Base-by-base conservation (phyloP, 2,797 vertebrate genomes). In the Epinephelus awoara region DNA sequence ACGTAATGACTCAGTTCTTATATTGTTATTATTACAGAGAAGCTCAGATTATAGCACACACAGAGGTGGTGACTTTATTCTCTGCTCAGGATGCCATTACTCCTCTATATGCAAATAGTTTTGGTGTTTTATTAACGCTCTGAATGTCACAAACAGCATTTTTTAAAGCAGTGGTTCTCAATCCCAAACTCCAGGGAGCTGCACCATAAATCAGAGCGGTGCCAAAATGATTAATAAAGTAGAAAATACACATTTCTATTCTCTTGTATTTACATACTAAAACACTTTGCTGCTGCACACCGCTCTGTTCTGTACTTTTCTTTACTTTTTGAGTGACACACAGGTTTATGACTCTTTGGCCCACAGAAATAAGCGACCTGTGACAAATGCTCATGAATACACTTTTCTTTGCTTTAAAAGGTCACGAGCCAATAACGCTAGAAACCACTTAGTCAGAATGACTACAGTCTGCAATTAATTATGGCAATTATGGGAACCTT, bases 401-500 rank as follows among this genome's bases (percentile, higher is more conserved):
- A 67, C 44, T 46, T 72, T 44, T 18, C 14, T 54, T 51, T 29
- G 6, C 46, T 61, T 62, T 44, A 34, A 81, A 73, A 74, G 64
- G 68, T 77, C 72, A 66, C 14, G 3, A 76, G 42, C 21, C 19
- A 23, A 38, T 56, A 54, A 25, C 49, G 54, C 19, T 64, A 13
- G 15, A 14, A 59, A 61, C 42, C 54, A 56, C 58, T 67, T 54
- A 21, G 21, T 44, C 27, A 14, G 40, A 70, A 52, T 34, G 34
- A 49, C 25, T 21, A 9, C 23, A 42, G 10, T 66, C 8, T 58
- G 19, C 62, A 63, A 58, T 80, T 54, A 67, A 55, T 67, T 65
- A 61, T 15, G 54, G 57, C 42, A 66, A 47, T 62, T 57, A 59
- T 14, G 6, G 55, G 3, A 64, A 47, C 15, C 23, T 23, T 51